Evolutionary conservation across 2,888 invertebrate species (phyloP).

Genomic region (Cheilosia pagana): DNA sequence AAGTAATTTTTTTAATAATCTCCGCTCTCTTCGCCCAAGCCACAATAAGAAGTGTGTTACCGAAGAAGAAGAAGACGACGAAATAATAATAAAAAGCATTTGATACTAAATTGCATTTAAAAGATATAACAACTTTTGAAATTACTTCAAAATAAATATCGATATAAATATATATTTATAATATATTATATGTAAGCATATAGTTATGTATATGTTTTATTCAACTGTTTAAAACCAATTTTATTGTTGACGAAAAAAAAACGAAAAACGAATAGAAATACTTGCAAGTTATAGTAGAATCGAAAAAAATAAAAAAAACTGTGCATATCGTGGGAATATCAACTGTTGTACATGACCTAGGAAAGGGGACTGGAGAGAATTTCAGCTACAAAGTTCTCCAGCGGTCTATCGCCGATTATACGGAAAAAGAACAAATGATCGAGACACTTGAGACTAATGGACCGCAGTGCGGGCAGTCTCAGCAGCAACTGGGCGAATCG

Average conservation of each 20-base stretch:
- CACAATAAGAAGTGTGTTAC: conserved; percentile 1
- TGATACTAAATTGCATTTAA: conserved; percentile 69
- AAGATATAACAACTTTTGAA: conserved; percentile 74
- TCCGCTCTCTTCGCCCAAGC: not conserved
- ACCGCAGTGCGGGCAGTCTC: conserved; percentile 94
- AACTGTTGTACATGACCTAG: conserved; percentile 4
- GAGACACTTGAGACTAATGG: conserved; percentile 96
- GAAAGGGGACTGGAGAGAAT: conserved; percentile 88
- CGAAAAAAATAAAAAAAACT: conserved; percentile 6
- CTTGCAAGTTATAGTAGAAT: conserved; percentile 45
- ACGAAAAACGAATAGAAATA: conserved; percentile 45
- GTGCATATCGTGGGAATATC: conserved; percentile 1
- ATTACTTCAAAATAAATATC: conserved; percentile 72
- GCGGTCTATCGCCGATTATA: conserved; percentile 93
- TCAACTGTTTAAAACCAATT: conserved; percentile 56
- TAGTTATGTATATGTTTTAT: conserved; percentile 26
- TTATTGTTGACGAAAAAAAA: conserved; percentile 16
- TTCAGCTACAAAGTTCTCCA: conserved; percentile 93
- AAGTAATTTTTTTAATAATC: conserved; percentile 38
- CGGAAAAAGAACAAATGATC: conserved; percentile 98
- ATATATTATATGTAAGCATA: conserved; percentile 47
- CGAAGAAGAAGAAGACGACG: conserved; percentile 3
- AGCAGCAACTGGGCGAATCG: conserved; percentile 97
- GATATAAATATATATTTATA: conserved; percentile 47
- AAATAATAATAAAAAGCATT: conserved; percentile 69